A percentile compares a stretch with the other conserved stretches of the same genome.
phyloP scores from a whole-genome alignment of 2,113 vertebrate genomes.

The Talpa occidentalis region DNA sequence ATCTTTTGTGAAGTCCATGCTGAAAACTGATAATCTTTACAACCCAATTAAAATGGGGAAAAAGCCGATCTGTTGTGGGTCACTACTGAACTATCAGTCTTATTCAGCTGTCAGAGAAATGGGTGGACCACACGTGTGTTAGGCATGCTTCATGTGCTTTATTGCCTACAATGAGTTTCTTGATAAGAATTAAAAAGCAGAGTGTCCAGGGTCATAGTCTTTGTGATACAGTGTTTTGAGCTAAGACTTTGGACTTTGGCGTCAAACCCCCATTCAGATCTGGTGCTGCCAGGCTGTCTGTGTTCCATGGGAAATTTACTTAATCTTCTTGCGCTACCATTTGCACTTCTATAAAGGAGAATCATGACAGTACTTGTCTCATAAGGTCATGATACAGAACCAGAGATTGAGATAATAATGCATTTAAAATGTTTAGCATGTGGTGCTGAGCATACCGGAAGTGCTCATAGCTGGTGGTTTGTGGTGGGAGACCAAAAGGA shows the following conservation, averaged over 20 bases:
- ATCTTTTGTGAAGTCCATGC: neutral
- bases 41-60: neutral
- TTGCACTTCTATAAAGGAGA: neutral
- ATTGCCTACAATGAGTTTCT: neutral
- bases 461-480: neutral
- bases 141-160: neutral
- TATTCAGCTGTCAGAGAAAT: neutral
- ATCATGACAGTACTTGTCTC: neutral
- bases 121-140: too few relatives aligned
- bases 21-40: neutral
- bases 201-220: neutral
- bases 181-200: neutral
- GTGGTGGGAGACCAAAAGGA: neutral
- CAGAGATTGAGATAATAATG: neutral
- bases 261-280: neutral
- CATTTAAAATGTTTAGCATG: neutral
- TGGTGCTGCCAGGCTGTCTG: neutral
- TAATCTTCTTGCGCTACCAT: neutral
- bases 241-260: slow-evolving; percentile 32
- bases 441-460: neutral
- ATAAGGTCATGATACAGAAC: neutral
- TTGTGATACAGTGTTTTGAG: neutral
- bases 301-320: neutral
- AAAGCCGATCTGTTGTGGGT: neutral
- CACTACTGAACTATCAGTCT: neutral